Percentiles rank a stretch among this genome's conserved stretches.
These are phyloP conservation scores for Aldrovandia affinis DNA, from an alignment of 2,797 vertebrate genomes.

Conservation along the genomic window DNA sequence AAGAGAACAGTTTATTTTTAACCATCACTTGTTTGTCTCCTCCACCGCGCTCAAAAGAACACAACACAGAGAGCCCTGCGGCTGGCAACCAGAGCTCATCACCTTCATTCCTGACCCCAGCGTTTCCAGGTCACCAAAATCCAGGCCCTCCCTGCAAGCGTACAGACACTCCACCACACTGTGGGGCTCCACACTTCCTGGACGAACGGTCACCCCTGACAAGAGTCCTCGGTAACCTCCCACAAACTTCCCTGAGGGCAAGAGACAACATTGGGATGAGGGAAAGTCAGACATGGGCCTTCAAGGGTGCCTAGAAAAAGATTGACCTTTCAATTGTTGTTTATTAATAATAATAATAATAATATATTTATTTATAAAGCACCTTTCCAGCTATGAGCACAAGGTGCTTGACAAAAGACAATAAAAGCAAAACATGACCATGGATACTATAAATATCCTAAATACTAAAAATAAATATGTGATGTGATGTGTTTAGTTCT, in stretches of 20 bases:
- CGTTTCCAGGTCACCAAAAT: slow-evolving; percentile 98
- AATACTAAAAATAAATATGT: too few species aligned
- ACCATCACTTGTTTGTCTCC: background rate
- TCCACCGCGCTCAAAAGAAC: background rate
- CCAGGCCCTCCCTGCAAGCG: slow-evolving; percentile 96
- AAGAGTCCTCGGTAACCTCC: slow-evolving; percentile 94
- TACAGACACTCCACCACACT: slow-evolving; percentile 98
- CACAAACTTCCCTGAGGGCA: slow-evolving; percentile 75
- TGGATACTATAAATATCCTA: too few species aligned
- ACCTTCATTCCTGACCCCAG: slow-evolving; percentile 99
- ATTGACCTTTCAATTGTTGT: background rate
- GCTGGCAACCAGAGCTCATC: slow-evolving; percentile 47
- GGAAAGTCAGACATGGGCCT: background rate
- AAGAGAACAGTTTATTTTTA: background rate
- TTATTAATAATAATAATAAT: too few species aligned
- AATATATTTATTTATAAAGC: too few species aligned
- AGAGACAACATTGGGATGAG: background rate
- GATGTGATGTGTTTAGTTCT: too few species aligned
- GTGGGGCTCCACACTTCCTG: slow-evolving; percentile 93
- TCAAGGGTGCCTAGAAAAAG: background rate
- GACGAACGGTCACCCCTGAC: slow-evolving; percentile 94
- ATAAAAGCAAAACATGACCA: too few species aligned
- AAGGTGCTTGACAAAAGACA: too few species aligned
- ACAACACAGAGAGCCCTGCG: slow-evolving; percentile 52
- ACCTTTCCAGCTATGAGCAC: too few species aligned